Base-by-base conservation (phyloP, 2,113 vertebrate species). In the Mola mola region DNA sequence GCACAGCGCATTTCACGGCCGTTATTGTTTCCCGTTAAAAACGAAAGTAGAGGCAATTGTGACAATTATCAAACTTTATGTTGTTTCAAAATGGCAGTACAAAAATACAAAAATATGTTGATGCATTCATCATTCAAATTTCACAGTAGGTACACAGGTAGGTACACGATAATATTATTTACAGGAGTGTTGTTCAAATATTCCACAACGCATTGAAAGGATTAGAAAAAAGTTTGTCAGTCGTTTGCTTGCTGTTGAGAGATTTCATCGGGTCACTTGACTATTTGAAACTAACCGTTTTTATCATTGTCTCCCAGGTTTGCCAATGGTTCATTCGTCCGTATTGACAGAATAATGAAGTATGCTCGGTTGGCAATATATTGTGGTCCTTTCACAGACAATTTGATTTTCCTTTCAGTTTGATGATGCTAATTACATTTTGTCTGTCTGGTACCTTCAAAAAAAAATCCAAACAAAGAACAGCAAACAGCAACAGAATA, bases 101-200 rank as follows among this genome's bases (percentile, higher is more conserved):
- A 93, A 93, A 92, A 93, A 93, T 93, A 94, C 90, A 94, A 92
- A 94, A 94, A 94, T 90, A 90, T 81, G 88, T 90, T 77, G 82
- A 87, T 90, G 88, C 64, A 91, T 88, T 89, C 76, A 75, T 87
- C 83, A 85, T 88, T 89, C 63, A 70, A 68, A 86, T 88, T 92
- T 94, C 88, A 93, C 93, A 91, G 89, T 86, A 89, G 81, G 81
- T 88, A 89, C 87, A 89, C 59, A 82, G 55, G 59, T 69, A 76
- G 62, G 63, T 81, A 78, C 65, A 75, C 53, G 48, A 75, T 82
- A 80, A 59, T 81, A 78, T 58, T 89, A 90, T 93, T 90, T 93
- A 92, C 93, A 94, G 63, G 81, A 66, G 81, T 49, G 56, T 51
- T 17, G 26, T 67, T 63, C 20, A 63, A 67, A 59, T 65, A 33